Evolutionary conservation across 2,113 vertebrate genomes (phyloP).

Genomic region (Alaudala cheleensis): DNA sequence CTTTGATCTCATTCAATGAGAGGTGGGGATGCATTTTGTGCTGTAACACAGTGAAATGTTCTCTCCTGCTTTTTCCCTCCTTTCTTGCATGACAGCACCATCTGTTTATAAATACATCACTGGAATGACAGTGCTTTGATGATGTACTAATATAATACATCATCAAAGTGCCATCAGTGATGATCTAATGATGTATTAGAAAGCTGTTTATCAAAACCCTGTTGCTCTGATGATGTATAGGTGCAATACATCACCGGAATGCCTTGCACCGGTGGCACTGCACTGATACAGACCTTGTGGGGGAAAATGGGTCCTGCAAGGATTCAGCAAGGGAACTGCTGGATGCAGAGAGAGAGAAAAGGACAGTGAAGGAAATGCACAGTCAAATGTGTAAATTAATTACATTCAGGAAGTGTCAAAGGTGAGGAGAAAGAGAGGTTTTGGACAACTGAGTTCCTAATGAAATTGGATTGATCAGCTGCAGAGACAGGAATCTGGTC

Average conservation of each 20-base stretch:
- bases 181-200: slow-evolving; percentile 73
- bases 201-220: slow-evolving; percentile 65
- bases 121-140: slow-evolving; percentile 68
- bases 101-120: slow-evolving; percentile 72
- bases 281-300: slow-evolving; percentile 16
- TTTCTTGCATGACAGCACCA: slow-evolving; percentile 53
- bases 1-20: neutral
- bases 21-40: neutral
- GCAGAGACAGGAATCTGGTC: neutral
- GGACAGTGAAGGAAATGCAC: neutral
- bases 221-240: slow-evolving; percentile 59
- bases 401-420: neutral
- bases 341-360: neutral
- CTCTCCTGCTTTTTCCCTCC: slow-evolving; percentile 43
- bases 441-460: neutral
- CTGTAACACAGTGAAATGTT: slow-evolving; percentile 1
- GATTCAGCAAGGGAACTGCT: neutral
- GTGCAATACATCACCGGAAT: slow-evolving; percentile 61
- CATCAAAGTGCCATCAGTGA: slow-evolving; percentile 72
- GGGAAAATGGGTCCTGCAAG: slow-evolving; percentile 30
- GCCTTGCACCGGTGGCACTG: slow-evolving; percentile 16
- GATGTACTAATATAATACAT: slow-evolving; percentile 73
- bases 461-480: neutral
- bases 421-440: neutral
- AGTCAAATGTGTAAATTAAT: neutral